phyloP scores from a whole-genome alignment of 2,888 invertebrate genomes.

The Reticulitermes lucifugus region DNA sequence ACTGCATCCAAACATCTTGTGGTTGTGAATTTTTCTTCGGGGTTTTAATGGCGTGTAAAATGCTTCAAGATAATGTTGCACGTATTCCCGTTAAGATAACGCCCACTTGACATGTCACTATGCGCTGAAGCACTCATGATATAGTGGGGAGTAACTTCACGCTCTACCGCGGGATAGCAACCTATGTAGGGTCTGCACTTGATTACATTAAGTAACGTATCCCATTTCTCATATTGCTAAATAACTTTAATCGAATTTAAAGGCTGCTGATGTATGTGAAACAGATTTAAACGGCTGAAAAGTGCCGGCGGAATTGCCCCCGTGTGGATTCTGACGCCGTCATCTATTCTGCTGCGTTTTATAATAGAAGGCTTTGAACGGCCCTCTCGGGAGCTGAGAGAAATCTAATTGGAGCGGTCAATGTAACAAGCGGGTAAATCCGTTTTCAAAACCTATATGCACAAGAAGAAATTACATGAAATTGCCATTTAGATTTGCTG shows the following conservation, averaged over 20 bases:
- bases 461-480: background rate
- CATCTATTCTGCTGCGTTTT: conserved; percentile 9
- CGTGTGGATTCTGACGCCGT: conserved; percentile 25
- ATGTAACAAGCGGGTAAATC: conserved; percentile 15
- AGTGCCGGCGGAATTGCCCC: conserved; percentile 32
- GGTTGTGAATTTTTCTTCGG: too few relatives aligned
- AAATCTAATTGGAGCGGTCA: conserved; percentile 32
- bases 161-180: conserved; percentile 12
- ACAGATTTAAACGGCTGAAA: conserved; percentile 42
- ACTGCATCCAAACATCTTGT: too few relatives aligned
- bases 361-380: conserved; percentile 37
- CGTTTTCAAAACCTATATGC: background rate
- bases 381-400: conserved; percentile 24
- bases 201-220: conserved; percentile 35
- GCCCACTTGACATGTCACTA: background rate
- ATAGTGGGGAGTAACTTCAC: background rate
- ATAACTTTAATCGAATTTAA: conserved; percentile 49
- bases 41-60: too few relatives aligned
- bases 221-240: conserved; percentile 44
- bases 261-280: conserved; percentile 43
- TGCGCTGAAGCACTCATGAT: background rate
- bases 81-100: background rate
- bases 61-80: background rate
- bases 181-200: background rate
- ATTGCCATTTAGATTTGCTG: background rate